Percentiles rank a stretch among this genome's conserved stretches.
Evolutionary conservation across 35 echinoderm and acorn worm species (phyloP).

Genomic region (Lytechinus variegatus): DNA sequence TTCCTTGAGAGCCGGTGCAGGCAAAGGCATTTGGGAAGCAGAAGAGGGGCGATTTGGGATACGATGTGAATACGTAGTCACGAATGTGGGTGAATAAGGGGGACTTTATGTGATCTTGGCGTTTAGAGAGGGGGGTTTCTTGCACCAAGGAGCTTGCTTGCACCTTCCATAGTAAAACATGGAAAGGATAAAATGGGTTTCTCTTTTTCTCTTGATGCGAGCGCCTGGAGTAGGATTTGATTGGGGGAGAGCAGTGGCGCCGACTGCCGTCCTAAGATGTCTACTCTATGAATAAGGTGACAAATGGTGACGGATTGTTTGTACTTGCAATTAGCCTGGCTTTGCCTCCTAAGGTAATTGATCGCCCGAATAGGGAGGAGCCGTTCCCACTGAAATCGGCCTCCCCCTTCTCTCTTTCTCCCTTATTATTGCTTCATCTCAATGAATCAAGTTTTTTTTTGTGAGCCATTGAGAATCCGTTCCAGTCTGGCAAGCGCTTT

Average conservation of each 20-base stretch:
- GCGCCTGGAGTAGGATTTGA: constrained; percentile 69
- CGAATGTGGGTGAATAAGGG: background rate
- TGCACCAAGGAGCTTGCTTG: too few species aligned
- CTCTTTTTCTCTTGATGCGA: constrained; percentile 62
- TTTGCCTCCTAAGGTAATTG: constrained; percentile 84
- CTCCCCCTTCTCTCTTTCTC: background rate
- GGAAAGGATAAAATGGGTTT: background rate
- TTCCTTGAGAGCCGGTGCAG: constrained; percentile 38
- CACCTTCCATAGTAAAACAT: constrained; percentile 51
- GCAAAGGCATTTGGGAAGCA: background rate
- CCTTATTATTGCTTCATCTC: constrained; percentile 56
- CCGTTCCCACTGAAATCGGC: constrained; percentile 62
- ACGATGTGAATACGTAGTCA: background rate
- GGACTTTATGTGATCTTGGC: background rate
- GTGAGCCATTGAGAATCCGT: constrained; percentile 59
- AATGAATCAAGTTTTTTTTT: constrained; percentile 78
- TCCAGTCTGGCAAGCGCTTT: constrained; percentile 69
- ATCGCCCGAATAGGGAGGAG: constrained; percentile 72
- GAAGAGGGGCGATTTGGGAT: background rate
- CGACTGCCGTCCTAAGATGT: constrained; percentile 72
- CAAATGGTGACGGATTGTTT: constrained; percentile 94
- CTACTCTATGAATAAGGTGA: constrained; percentile 69
- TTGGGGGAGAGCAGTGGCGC: constrained; percentile 72
- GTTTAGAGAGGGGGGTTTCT: background rate
- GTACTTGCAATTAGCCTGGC: constrained; percentile 85